Evolutionary conservation across 2,113 vertebrate genomes (phyloP), one percentile per base, ranked within the genome.

Genomic region (Sylvietta virens): DNA sequence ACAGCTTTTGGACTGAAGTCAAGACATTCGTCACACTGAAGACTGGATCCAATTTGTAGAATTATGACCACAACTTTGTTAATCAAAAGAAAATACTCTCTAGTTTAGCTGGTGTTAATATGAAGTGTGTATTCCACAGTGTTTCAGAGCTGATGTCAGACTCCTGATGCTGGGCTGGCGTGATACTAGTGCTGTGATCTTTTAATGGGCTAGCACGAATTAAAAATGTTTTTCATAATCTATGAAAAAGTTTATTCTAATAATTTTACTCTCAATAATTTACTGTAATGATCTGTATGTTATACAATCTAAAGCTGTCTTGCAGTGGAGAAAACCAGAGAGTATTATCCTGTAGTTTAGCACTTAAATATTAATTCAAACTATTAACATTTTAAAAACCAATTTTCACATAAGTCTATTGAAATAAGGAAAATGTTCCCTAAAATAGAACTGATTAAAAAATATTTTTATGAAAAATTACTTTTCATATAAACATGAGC

Each of bases 381-480:
- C 44, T 95, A 87, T 42, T 71, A 95, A 73, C 14, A 37, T 53
- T 87, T 11, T 58, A 93, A 94, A 85, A 78, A 42, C 15, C 14
- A 39, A 37, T 78, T 83, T 76, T 77, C 57, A 82, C 64, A 16
- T 93, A 95, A 94, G 48, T 94, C 82, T 90, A 53, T 66, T 86
- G 93, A 92, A 95, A 95, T 93, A 70, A 67, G 35, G 65, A 92
- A 93, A 69, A 62, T 9, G 6, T 84, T 82, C 84, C 40, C 76
- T 88, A 84, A 91, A 91, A 73, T 8, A 35, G 15, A 72, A 81
- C 28, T 26, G 24, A 93, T 92, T 83, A 6, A 92, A 96, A 88
- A 67, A 50, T 77, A 78, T 74, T 97, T 86, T 92, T 54, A 82
- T 64, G 71, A 70, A 92, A 91, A 95, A 31, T 67, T 92, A 86